A percentile compares a stretch with the other conserved stretches of the same genome.
These are phyloP conservation scores for Wiebesia pumilae DNA, from an alignment of 1,140 invertebrate species.

Conservation along the genomic window DNA sequence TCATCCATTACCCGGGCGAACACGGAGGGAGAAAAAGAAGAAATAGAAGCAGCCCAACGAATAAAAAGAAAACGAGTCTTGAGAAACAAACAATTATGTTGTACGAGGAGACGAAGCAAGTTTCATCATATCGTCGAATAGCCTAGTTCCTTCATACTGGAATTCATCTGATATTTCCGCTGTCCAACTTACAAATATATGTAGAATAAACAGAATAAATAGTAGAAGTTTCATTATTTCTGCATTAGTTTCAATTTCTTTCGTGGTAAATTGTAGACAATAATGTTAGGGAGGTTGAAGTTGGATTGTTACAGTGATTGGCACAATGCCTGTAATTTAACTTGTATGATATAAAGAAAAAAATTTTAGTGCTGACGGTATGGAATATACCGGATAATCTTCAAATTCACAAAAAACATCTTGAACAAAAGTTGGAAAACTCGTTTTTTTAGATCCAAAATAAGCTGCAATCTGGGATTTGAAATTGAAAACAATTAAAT, in stretches of 20 bases:
- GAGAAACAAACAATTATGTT: conserved; percentile 45
- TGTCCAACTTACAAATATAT: background rate
- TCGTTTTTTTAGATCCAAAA: background rate
- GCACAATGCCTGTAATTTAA: background rate
- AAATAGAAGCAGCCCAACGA: background rate
- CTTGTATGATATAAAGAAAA: background rate
- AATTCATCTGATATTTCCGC: background rate
- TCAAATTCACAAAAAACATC: background rate
- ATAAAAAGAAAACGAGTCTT: background rate
- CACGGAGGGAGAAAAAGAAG: background rate
- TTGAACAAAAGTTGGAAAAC: background rate
- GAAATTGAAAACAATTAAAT: background rate
- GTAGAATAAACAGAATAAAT: conserved; percentile 12
- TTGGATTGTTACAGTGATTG: background rate
- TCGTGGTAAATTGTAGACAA: background rate
- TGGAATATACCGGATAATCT: background rate
- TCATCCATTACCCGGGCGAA: conserved; percentile 40
- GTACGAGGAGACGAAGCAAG: background rate
- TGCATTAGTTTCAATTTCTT: background rate
- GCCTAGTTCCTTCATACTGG: background rate
- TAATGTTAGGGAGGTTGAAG: background rate
- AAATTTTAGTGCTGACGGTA: background rate
- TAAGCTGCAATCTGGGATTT: no score
- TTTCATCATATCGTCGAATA: background rate
- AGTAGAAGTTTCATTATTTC: background rate